These are phyloP conservation scores for Agrotis exclamationis DNA, from an alignment of 2,888 invertebrate species.

Conservation along the genomic window DNA sequence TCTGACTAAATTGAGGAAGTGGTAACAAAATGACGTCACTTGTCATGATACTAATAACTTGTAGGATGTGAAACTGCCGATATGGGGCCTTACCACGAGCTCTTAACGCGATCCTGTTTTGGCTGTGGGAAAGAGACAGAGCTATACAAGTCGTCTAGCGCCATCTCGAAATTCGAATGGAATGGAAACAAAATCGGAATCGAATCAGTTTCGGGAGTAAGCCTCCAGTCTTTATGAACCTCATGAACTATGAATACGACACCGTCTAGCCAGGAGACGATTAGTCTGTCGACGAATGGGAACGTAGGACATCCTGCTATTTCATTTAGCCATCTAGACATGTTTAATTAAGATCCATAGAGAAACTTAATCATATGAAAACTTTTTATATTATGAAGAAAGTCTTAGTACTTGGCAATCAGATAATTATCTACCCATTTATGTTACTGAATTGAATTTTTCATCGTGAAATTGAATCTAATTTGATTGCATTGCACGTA, in stretches of 20 bases:
- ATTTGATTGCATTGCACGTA: conserved; percentile 13
- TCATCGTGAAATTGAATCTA: background rate
- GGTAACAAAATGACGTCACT: conserved; percentile 14
- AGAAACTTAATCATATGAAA: conserved; percentile 14
- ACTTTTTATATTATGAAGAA: conserved; percentile 1
- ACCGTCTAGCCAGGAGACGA: conserved; percentile 25
- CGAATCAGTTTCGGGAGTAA: no score
- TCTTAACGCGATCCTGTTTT: no score
- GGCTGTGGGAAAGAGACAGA: no score
- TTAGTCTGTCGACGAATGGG: conserved; percentile 35
- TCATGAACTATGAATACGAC: conserved; percentile 7
- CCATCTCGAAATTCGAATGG: no score
- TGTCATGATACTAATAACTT: conserved; percentile 14
- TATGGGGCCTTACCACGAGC: no score
- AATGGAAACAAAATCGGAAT: no score
- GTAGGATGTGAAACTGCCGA: conserved; percentile 4
- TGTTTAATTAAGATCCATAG: background rate
- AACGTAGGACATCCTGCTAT: conserved; percentile 27
- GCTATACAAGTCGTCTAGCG: no score
- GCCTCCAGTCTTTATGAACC: conserved; percentile 15
- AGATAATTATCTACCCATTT: conserved; percentile 22
- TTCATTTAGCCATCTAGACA: background rate
- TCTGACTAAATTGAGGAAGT: conserved; percentile 27
- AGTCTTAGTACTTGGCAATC: background rate
- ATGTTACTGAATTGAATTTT: conserved; percentile 12